A percentile compares a stretch with the other conserved stretches of the same genome.
Conservation (phyloP, 2,888 invertebrate genomes). For the Pecten maximus region DNA sequence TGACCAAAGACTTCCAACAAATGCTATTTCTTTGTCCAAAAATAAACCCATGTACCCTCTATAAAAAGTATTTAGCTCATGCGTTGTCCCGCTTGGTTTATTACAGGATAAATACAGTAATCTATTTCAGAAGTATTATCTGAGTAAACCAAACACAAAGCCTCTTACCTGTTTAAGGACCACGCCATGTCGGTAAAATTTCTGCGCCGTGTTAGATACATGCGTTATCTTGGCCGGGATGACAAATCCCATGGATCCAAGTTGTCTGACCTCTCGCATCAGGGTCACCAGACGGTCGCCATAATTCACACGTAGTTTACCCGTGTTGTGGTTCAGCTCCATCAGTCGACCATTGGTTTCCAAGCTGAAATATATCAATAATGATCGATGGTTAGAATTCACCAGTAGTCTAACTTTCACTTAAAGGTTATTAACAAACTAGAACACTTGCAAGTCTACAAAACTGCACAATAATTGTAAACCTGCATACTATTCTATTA, state of each 20-base stretch:
- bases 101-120: too few relatives aligned
- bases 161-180: slow-evolving; percentile 91
- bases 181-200: slow-evolving; percentile 92
- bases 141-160: too few relatives aligned
- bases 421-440: background rate
- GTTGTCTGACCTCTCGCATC: slow-evolving; percentile 93
- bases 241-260: slow-evolving; percentile 90
- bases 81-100: too few relatives aligned
- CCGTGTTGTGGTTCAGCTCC: slow-evolving; percentile 83
- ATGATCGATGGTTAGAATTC: background rate
- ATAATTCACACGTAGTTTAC: slow-evolving; percentile 90
- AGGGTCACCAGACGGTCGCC: slow-evolving; percentile 92
- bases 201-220: slow-evolving; percentile 88
- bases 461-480: too few relatives aligned
- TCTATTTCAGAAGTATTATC: too few relatives aligned
- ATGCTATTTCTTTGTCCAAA: too few relatives aligned
- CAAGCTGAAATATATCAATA: slow-evolving; percentile 73
- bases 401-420: background rate
- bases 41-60: too few relatives aligned
- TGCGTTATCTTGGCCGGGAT: slow-evolving; percentile 90
- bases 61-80: too few relatives aligned
- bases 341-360: slow-evolving; percentile 84
- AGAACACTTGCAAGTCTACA: background rate
- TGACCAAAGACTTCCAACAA: too few relatives aligned
- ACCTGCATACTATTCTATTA: too few relatives aligned